These are phyloP conservation scores for Conistra vaccinii DNA, from an alignment of 2,888 invertebrate species.

Conservation along the genomic window DNA sequence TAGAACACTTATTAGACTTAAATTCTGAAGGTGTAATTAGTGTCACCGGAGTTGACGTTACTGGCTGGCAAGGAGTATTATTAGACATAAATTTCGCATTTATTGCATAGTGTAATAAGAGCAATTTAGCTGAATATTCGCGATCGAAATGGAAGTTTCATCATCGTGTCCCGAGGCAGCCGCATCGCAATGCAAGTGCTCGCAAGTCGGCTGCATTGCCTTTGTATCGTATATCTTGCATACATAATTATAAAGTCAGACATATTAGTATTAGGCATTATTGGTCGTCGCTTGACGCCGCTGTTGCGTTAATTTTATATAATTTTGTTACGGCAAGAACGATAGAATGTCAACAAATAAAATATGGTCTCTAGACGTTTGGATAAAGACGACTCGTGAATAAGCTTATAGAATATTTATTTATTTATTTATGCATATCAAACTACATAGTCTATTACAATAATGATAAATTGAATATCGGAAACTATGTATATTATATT, in stretches of 20 bases:
- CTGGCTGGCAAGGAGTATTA: slow-evolving; percentile 57
- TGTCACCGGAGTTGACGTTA: slow-evolving; percentile 59
- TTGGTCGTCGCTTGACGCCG: slow-evolving; percentile 55
- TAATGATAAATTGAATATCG: slow-evolving; percentile 23
- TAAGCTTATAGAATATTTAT: slow-evolving; percentile 9
- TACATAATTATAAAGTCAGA: slow-evolving; percentile 70
- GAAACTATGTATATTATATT: too few species aligned
- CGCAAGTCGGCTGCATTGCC: slow-evolving; percentile 45
- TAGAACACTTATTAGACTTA: slow-evolving; percentile 28
- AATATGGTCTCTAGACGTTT: slow-evolving; percentile 25
- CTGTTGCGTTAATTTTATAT: slow-evolving; percentile 70
- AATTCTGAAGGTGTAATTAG: slow-evolving; percentile 65
- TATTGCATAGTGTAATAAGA: slow-evolving; percentile 69
- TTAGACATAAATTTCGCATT: slow-evolving; percentile 64
- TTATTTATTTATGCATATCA: slow-evolving; percentile 14
- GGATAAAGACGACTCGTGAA: slow-evolving; percentile 17
- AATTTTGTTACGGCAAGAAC: slow-evolving; percentile 61
- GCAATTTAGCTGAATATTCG: slow-evolving; percentile 72
- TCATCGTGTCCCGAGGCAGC: slow-evolving; percentile 63
- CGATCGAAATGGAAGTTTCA: slow-evolving; percentile 71
- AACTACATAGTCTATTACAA: background rate
- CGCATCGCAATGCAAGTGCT: slow-evolving; percentile 39
- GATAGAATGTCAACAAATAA: slow-evolving; percentile 58
- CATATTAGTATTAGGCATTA: slow-evolving; percentile 67
- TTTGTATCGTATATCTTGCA: slow-evolving; percentile 59